A percentile compares a stretch with the other conserved stretches of the same genome.
These are phyloP conservation scores for Podilymbus podiceps DNA, from an alignment of 2,113 vertebrate species.

Conservation along the genomic window DNA sequence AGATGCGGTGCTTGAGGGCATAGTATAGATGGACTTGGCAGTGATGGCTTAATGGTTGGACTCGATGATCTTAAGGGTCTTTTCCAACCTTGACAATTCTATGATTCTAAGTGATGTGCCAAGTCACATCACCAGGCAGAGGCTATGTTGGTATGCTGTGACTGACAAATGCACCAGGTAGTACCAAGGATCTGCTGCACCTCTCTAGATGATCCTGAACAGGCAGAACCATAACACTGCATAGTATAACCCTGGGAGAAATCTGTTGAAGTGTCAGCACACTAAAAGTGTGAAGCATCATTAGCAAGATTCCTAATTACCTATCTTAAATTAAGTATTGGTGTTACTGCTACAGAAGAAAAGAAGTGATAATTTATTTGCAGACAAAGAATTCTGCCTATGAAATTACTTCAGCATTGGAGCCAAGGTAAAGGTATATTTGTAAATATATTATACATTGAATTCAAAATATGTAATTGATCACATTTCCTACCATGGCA, in stretches of 20 bases:
- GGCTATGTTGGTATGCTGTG: background rate
- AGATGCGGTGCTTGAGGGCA: too few relatives aligned
- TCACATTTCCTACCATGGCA: background rate
- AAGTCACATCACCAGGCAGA: background rate
- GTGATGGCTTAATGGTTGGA: too few relatives aligned
- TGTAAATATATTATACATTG: background rate
- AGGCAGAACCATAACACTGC: background rate
- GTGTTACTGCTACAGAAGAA: background rate
- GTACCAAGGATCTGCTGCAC: background rate
- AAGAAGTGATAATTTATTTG: background rate
- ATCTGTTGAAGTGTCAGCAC: background rate
- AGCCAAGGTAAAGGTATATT: background rate
- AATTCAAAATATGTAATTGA: background rate
- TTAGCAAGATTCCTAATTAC: background rate
- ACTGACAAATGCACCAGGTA: background rate
- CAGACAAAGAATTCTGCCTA: background rate
- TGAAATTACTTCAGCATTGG: background rate
- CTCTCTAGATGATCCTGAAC: background rate
- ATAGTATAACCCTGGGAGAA: background rate
- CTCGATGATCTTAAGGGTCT: too few relatives aligned
- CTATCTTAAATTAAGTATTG: background rate
- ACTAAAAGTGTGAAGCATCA: background rate
- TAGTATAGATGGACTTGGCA: too few relatives aligned
- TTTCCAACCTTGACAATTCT: too few relatives aligned
- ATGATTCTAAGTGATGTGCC: too few relatives aligned